Percentiles rank a stretch among this genome's conserved stretches.
Conservation (phyloP, 2,797 vertebrate genomes). For the Sebastes itinus region DNA sequence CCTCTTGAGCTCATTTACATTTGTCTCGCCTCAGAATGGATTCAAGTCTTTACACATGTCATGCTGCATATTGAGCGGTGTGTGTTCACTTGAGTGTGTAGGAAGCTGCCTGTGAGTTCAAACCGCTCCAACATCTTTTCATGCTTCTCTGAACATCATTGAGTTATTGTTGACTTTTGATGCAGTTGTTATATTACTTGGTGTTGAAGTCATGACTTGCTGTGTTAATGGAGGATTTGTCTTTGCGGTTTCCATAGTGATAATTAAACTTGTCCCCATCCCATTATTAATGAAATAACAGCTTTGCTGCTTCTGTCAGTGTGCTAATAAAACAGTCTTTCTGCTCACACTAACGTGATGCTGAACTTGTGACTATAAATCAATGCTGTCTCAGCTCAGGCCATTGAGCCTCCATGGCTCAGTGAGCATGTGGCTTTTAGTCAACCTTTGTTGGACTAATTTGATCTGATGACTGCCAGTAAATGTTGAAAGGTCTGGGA, state of each 20-base stretch:
- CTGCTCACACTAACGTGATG: neutral
- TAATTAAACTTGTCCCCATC: neutral
- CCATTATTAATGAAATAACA: neutral
- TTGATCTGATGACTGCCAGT: neutral
- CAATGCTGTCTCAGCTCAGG: neutral
- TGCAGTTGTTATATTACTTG: neutral
- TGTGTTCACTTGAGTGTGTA: neutral
- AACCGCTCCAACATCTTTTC: neutral
- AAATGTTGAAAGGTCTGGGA: neutral
- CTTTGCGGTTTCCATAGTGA: neutral
- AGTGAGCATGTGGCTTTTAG: neutral
- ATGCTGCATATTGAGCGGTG: neutral
- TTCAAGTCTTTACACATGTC: neutral
- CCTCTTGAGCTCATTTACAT: neutral
- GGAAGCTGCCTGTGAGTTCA: neutral
- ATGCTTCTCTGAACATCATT: neutral
- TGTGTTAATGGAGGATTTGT: neutral
- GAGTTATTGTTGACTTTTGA: neutral
- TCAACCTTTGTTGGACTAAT: neutral
- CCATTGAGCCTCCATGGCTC: neutral
- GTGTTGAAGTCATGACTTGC: neutral
- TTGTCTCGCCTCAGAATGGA: neutral
- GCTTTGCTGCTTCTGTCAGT: neutral
- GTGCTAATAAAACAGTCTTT: neutral
- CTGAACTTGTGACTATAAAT: conserved; percentile 1